Evolutionary conservation across 2,888 invertebrate species (phyloP), one percentile per base, ranked within the genome.

Genomic region (Clistopyga incitator): DNA sequence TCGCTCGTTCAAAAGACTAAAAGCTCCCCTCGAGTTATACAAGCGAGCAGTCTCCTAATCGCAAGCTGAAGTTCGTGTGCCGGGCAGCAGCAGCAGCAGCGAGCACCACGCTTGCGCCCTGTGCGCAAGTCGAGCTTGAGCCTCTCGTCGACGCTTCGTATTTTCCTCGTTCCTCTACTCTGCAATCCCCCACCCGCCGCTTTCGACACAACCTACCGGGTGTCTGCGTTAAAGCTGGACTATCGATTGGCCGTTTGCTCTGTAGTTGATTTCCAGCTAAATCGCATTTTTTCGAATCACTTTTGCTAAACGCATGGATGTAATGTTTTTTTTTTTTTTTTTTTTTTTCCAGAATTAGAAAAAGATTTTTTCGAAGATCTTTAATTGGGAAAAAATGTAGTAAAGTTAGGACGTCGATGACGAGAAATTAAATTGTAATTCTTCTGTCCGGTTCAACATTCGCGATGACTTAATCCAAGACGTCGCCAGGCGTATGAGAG

Each of bases 1-100:
- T 84, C 78, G 86, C 86, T 87, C 86, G 85, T 82, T 86, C 84
- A 86, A 86, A 87, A 88, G 89, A 89, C 89, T 89, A 87, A 81
- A 86, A 88, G 86, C 86, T 87, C 86, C 67, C 75, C 38, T 54
- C 47, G 81, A 81, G 76, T 68, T 81, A 79, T 74, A 38, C 74
- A 81, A 78, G 70, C 72, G 78, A 76, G 71, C 77, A 81, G 81
- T 77, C 81, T 84, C 86, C 87, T 87, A 88, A 87, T 88, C 88
- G 88, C 87, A 89, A 88, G 88, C 87, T 87, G 84, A 38, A 78
- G 68, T 75, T 71, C 78, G 84, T 86, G 85, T 86, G 87, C 84
- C 85, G 86, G 86, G 81, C 75, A 82, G 70, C 70, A 68, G 78
- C 74, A 74, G n/a, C n/a, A n/a, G n/a, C n/a, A n/a, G n/a, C n/a